Percentiles rank a stretch among this genome's conserved stretches.
These are phyloP conservation scores for Hypocryptadius cinnamomeus DNA, from an alignment of 2,113 vertebrate genomes.

Conservation along the genomic window DNA sequence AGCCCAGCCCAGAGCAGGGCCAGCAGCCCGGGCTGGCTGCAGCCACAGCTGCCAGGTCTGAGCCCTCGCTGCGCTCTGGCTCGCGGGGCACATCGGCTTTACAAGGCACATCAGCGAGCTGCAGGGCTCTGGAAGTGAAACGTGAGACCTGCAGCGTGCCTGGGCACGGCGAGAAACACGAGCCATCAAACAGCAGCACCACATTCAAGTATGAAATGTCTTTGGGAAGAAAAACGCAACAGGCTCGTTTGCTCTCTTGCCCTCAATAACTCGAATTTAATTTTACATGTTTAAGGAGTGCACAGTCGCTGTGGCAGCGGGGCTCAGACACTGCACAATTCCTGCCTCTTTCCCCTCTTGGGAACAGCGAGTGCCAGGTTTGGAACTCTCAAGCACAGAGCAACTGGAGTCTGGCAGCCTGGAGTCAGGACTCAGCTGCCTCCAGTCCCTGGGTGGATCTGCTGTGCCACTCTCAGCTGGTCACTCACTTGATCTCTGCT, in stretches of 20 bases:
- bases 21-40: neutral
- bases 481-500: neutral
- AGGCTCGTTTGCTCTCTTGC: neutral
- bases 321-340: neutral
- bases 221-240: neutral
- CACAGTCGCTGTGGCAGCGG: fast-evolving
- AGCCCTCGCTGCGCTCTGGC: neutral
- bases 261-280: neutral
- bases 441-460: neutral
- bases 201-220: neutral
- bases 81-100: neutral
- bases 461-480: neutral
- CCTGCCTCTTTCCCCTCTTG: neutral
- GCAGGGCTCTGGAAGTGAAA: neutral
- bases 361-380: neutral
- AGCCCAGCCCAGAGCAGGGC: neutral
- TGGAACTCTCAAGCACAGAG: neutral
- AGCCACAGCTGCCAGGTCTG: fast-evolving
- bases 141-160: neutral
- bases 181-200: neutral
- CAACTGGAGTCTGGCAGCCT: fast-evolving
- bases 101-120: neutral
- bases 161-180: neutral
- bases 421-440: neutral
- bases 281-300: neutral